Conservation (phyloP, 2,113 vertebrate species). For the Tringa solitaria region DNA sequence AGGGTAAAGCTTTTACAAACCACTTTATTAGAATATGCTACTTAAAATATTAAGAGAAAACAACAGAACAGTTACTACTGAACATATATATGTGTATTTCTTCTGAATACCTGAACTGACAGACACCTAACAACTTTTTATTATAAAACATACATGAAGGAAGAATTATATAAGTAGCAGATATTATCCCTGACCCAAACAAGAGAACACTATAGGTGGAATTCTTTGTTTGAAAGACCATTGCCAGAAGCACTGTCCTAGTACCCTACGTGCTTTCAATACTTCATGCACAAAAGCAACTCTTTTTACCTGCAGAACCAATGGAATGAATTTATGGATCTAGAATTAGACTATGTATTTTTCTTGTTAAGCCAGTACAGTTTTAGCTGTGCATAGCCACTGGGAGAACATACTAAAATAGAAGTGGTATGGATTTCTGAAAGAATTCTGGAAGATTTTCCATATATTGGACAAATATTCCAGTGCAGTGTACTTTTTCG, state of each 20-base stretch:
- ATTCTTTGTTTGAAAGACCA: not conserved
- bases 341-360: not conserved
- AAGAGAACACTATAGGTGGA: not conserved
- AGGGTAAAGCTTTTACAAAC: not conserved
- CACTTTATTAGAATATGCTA: slow-evolving; percentile 21
- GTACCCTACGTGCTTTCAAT: not conserved
- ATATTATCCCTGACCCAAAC: not conserved
- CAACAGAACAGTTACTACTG: not conserved
- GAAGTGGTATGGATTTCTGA: not conserved
- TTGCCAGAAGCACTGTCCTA: not conserved
- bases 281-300: not conserved
- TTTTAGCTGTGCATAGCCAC: not conserved
- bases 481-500: not conserved
- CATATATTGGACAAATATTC: not conserved
- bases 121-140: not conserved
- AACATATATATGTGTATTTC: not conserved
- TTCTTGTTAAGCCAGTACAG: not conserved
- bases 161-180: not conserved
- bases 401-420: not conserved
- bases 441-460: not conserved
- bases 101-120: not conserved
- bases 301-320: not conserved
- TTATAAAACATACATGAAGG: not conserved
- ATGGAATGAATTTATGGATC: not conserved
- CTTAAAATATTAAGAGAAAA: not conserved